Evolutionary conservation across 2,113 vertebrate genomes (phyloP).

Genomic region (Spheniscus mendiculus): DNA sequence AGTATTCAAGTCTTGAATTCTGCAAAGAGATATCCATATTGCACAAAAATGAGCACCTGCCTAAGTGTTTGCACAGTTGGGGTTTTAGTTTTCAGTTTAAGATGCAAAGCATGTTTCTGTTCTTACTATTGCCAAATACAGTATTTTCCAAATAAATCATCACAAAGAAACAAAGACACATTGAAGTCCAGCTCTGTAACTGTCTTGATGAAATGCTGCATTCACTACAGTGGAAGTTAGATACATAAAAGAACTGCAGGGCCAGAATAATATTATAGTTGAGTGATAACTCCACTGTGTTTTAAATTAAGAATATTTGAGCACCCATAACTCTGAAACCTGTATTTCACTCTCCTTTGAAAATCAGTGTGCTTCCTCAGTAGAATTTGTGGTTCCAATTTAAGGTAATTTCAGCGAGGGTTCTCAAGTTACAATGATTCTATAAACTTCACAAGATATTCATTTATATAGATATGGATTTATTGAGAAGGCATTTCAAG

Average conservation of each 20-base stretch:
- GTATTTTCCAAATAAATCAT: not conserved
- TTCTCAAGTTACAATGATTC: not conserved
- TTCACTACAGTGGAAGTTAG: not conserved
- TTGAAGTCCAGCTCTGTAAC: not conserved
- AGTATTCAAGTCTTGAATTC: not conserved
- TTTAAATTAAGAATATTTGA: not conserved
- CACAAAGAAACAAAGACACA: not conserved
- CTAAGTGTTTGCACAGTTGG: not conserved
- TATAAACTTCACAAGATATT: not conserved
- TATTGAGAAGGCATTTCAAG: not conserved
- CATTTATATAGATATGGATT: not conserved
- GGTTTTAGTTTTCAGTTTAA: not conserved
- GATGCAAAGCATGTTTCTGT: not conserved
- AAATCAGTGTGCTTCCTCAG: not conserved
- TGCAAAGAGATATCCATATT: not conserved
- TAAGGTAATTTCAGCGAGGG: not conserved
- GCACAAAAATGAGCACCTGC: not conserved
- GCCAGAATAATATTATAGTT: not conserved
- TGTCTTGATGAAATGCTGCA: not conserved
- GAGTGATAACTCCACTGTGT: not conserved
- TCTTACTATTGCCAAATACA: not conserved
- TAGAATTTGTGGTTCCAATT: not conserved
- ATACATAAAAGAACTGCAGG: not conserved
- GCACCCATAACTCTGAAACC: not conserved
- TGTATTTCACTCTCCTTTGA: not conserved